Evolutionary conservation across 1,140 invertebrate genomes (phyloP).

Genomic region (Fopius arisanus): DNA sequence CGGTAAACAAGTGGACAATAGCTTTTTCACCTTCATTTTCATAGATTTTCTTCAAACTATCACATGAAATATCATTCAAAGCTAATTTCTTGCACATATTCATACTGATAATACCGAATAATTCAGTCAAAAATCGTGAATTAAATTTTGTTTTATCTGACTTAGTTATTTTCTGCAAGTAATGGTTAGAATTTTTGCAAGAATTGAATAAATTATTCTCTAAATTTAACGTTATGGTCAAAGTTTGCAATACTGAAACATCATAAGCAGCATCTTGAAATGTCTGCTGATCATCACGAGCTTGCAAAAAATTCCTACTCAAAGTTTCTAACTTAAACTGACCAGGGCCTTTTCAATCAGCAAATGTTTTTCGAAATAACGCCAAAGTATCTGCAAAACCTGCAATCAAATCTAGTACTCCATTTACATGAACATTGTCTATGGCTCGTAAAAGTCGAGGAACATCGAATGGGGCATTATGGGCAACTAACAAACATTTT

Average conservation of each 20-base stretch:
- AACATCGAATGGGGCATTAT: slow-evolving; percentile 22
- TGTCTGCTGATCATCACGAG: slow-evolving; percentile 19
- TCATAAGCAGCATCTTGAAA: slow-evolving; percentile 29
- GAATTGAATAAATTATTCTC: not conserved
- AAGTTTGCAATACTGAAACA: slow-evolving; percentile 19
- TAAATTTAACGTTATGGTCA: slow-evolving; percentile 19
- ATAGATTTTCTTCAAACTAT: slow-evolving; percentile 26
- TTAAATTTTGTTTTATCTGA: slow-evolving; percentile 23
- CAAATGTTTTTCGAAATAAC: slow-evolving; percentile 14
- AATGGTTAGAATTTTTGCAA: not conserved
- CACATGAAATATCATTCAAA: slow-evolving; percentile 25
- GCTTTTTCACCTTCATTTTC: slow-evolving; percentile 18
- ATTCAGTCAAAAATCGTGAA: slow-evolving; percentile 13
- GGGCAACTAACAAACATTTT: slow-evolving; percentile 24
- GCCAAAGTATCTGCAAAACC: slow-evolving; percentile 21
- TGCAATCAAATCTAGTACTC: slow-evolving; percentile 17
- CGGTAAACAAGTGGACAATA: slow-evolving; percentile 19
- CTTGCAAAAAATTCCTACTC: slow-evolving; percentile 19
- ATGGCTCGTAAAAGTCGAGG: slow-evolving; percentile 23
- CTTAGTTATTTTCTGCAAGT: slow-evolving; percentile 16
- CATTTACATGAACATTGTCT: slow-evolving; percentile 7
- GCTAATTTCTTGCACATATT: slow-evolving; percentile 28
- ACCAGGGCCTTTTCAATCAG: slow-evolving; percentile 24
- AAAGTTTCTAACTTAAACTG: slow-evolving; percentile 24
- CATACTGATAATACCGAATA: slow-evolving; percentile 15